Percentiles rank a stretch among this genome's conserved stretches.
Evolutionary conservation across 2,113 vertebrate genomes (phyloP).

Genomic region (Sinocyclocheilus anshuiensis): DNA sequence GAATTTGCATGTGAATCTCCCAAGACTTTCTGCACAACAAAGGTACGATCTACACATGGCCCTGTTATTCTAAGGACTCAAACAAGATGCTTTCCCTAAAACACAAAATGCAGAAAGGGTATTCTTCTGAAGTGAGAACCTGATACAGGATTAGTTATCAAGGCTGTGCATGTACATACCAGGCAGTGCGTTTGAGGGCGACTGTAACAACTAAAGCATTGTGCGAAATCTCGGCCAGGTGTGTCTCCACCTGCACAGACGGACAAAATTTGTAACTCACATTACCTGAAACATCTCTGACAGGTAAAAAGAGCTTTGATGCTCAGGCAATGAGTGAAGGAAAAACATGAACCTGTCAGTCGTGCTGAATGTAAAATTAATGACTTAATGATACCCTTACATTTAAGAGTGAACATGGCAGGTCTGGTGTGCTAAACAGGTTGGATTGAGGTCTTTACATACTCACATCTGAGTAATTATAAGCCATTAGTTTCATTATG

Average conservation of each 20-base stretch:
- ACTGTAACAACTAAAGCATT: conserved; percentile 14
- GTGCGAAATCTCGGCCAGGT: conserved; percentile 14
- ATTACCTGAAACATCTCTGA: conserved; percentile 10
- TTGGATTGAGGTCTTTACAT: background rate
- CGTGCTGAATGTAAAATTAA: background rate
- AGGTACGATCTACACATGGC: background rate
- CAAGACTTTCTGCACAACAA: background rate
- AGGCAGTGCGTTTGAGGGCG: background rate
- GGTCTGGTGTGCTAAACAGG: background rate
- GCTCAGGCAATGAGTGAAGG: background rate
- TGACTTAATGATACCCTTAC: background rate
- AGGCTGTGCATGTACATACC: background rate
- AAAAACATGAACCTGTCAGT: background rate
- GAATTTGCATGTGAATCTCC: background rate
- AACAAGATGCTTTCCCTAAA: background rate
- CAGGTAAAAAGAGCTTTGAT: background rate
- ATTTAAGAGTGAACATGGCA: background rate
- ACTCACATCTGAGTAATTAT: background rate
- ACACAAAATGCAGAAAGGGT: too few species aligned
- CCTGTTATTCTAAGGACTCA: background rate
- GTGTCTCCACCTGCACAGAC: conserved; percentile 10
- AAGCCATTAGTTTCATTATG: background rate
- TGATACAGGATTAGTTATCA: conserved; percentile 11
- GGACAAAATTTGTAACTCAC: background rate
- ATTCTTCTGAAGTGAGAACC: background rate